phyloP scores from a whole-genome alignment of 2,888 invertebrate genomes.

The Tetranychus piercei region DNA sequence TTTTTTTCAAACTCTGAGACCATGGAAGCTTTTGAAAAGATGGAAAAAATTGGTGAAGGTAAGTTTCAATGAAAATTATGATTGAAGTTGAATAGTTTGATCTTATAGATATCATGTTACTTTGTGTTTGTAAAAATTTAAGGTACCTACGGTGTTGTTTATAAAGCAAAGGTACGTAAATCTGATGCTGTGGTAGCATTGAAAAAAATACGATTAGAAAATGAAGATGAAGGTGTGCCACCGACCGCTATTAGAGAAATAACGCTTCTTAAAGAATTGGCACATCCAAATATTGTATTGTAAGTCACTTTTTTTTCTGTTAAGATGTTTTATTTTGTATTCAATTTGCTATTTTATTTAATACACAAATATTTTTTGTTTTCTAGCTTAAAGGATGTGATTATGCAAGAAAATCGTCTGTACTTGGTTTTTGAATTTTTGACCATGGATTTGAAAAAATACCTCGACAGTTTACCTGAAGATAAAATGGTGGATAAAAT shows the following conservation, averaged over 20 bases:
- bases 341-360: slow-evolving; percentile 21
- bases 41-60: slow-evolving; percentile 25
- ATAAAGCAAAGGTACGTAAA: slow-evolving; percentile 60
- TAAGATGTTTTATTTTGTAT: not conserved
- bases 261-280: slow-evolving; percentile 75
- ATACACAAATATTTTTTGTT: not conserved
- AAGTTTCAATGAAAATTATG: not conserved
- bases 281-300: slow-evolving; percentile 82
- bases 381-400: slow-evolving; percentile 54
- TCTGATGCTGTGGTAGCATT: slow-evolving; percentile 53
- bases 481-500: slow-evolving; percentile 60
- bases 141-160: slow-evolving; percentile 93
- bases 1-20: not conserved
- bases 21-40: slow-evolving; percentile 6
- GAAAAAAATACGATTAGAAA: slow-evolving; percentile 89
- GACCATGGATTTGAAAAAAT: slow-evolving; percentile 89
- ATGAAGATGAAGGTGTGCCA: slow-evolving; percentile 92
- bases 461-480: slow-evolving; percentile 60
- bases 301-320: slow-evolving; percentile 27
- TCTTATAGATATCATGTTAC: not conserved
- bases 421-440: slow-evolving; percentile 91
- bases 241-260: slow-evolving; percentile 94
- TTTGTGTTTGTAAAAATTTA: not conserved
- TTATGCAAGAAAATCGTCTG: slow-evolving; percentile 79
- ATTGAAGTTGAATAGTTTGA: not conserved